Evolutionary conservation across 1,140 invertebrate species (phyloP).

Genomic region (Macrotrachela quadricornifera): DNA sequence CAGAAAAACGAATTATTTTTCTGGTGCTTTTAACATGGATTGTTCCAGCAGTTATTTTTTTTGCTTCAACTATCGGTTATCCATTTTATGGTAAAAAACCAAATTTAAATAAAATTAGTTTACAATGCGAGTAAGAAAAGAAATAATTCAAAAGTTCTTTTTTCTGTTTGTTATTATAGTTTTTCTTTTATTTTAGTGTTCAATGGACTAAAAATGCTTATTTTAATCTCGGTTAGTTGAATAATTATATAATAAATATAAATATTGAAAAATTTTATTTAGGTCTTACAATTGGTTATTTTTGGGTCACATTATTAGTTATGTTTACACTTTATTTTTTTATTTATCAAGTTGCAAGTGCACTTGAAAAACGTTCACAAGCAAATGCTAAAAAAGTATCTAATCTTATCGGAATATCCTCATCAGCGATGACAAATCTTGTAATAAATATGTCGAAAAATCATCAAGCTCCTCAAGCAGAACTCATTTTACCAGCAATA

Average conservation of each 20-base stretch:
- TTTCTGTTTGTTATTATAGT: no score
- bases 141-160: no score
- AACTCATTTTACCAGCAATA: no score
- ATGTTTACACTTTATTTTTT: conserved; percentile 57
- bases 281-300: conserved; percentile 79
- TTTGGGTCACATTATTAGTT: conserved; percentile 14
- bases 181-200: no score
- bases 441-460: conserved; percentile 17
- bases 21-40: conserved; percentile 64
- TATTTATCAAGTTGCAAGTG: conserved; percentile 94
- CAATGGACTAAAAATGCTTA: no score
- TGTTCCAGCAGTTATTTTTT: not conserved
- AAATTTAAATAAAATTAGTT: no score
- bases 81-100: not conserved
- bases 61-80: not conserved
- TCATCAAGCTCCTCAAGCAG: conserved; percentile 66
- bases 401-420: conserved; percentile 31
- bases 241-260: conserved; percentile 10
- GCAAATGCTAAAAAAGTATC: conserved; percentile 64
- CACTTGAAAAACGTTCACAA: conserved; percentile 94
- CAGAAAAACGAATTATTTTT: conserved; percentile 68
- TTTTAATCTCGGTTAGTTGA: conserved; percentile 48
- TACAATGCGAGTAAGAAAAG: no score
- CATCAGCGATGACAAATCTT: conserved; percentile 54
- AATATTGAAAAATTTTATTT: conserved; percentile 34